Percentiles rank a stretch among this genome's conserved stretches.
Conservation (phyloP, 1,140 invertebrate genomes). For the Euglossa dilemma region DNA sequence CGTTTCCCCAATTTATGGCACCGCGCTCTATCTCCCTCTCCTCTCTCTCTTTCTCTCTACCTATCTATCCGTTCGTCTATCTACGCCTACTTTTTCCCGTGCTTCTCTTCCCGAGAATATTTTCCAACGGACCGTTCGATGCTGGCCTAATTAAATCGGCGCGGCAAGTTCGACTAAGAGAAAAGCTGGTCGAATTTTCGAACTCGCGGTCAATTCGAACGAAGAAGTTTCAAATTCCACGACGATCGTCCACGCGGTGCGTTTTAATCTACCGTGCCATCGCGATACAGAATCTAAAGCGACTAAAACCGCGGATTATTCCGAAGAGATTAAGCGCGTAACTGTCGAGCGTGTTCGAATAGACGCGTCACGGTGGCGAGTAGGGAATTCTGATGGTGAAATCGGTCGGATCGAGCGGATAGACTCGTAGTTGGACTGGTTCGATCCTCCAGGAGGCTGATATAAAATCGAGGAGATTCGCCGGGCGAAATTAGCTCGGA, state of each 20-base stretch:
- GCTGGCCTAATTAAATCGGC: not conserved
- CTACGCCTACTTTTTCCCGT: not conserved
- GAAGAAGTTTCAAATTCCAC: too few relatives aligned
- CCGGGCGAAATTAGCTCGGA: not conserved
- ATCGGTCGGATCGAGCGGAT: too few relatives aligned
- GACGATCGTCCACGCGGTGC: too few relatives aligned
- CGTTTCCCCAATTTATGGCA: slow-evolving; percentile 20
- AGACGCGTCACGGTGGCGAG: not conserved
- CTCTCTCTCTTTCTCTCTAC: not conserved
- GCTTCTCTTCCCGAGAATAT: not conserved
- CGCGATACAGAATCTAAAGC: not conserved
- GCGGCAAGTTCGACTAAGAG: not conserved
- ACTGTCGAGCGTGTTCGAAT: not conserved
- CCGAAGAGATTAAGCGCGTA: not conserved
- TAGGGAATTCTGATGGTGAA: too few relatives aligned
- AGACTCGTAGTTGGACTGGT: too few relatives aligned
- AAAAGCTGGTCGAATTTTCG: not conserved
- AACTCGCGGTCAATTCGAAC: not conserved
- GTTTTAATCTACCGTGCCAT: too few relatives aligned
- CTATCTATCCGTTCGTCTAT: not conserved
- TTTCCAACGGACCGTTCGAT: not conserved
- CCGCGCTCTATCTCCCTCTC: not conserved
- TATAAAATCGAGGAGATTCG: not conserved
- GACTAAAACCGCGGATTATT: not conserved
- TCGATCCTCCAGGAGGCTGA: not conserved